phyloP scores from a whole-genome alignment of 2,797 vertebrate species.

The Microctenopoma steveboyesi region DNA sequence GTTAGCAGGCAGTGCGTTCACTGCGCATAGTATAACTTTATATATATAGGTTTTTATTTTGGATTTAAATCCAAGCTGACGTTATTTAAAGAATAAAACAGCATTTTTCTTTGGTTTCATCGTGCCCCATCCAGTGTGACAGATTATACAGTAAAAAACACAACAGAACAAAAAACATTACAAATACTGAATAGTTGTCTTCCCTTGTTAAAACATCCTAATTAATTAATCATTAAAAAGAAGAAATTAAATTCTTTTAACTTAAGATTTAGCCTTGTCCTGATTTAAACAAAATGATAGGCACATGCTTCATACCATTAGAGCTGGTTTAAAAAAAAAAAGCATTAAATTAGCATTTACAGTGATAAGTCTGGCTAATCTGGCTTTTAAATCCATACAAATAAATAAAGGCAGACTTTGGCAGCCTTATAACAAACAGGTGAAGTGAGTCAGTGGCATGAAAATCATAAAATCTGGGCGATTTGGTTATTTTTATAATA shows the following conservation, averaged over 20 bases:
- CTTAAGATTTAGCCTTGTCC: constrained; percentile 34
- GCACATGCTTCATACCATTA: constrained; percentile 41
- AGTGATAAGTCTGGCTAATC: constrained; percentile 38
- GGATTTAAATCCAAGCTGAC: constrained; percentile 43
- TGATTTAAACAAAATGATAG: constrained; percentile 40
- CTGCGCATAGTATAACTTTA: constrained; percentile 58
- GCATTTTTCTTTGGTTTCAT: constrained; percentile 74
- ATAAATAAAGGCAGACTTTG: constrained; percentile 65
- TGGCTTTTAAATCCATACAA: constrained; percentile 38
- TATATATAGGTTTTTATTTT: constrained; percentile 62
- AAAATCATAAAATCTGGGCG: background rate
- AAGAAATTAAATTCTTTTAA: constrained; percentile 27
- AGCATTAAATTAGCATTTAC: constrained; percentile 54
- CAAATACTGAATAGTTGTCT: constrained; percentile 10
- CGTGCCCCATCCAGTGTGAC: constrained; percentile 82
- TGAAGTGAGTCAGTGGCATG: constrained; percentile 11
- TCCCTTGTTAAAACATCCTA: constrained; percentile 48
- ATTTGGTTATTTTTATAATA: constrained; percentile 41
- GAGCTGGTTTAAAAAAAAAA: constrained; percentile 26
- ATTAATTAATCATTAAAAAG: constrained; percentile 46
- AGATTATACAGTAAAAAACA: constrained; percentile 79
- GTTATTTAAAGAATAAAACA: constrained; percentile 51
- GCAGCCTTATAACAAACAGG: constrained; percentile 42
- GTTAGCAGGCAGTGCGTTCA: constrained; percentile 71
- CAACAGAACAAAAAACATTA: constrained; percentile 42